These are phyloP conservation scores for Branchipolynoe longqiensis DNA, from an alignment of 2,888 invertebrate species.

Conservation along the genomic window DNA sequence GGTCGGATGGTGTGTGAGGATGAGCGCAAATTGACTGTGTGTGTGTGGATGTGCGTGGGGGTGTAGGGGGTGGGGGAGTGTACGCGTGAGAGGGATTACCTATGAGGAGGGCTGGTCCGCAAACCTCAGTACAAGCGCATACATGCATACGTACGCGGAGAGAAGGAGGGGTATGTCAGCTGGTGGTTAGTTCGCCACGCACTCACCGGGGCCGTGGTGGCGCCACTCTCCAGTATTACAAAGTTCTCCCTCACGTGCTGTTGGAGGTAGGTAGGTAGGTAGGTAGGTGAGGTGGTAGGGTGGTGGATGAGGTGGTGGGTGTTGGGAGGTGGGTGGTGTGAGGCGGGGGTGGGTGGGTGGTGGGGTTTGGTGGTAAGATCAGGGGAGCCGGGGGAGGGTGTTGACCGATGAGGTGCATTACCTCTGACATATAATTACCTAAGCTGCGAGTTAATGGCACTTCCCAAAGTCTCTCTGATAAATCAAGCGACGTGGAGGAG, in stretches of 20 bases:
- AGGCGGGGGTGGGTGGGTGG: background rate
- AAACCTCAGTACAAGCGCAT: too few species aligned
- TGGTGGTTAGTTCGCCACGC: conserved; percentile 21
- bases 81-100: too few species aligned
- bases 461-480: conserved; percentile 41
- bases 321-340: background rate
- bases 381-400: background rate
- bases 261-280: too few species aligned
- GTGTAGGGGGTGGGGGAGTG: background rate
- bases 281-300: too few species aligned
- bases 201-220: conserved; percentile 16
- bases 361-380: too few species aligned
- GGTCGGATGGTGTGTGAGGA: too few species aligned
- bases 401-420: conserved; percentile 46
- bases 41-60: too few species aligned
- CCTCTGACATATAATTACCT: conserved; percentile 57
- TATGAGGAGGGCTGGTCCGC: too few species aligned
- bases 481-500: conserved; percentile 32
- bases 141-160: too few species aligned
- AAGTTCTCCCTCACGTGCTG: background rate
- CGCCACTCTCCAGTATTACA: conserved; percentile 38
- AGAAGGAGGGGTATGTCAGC: too few species aligned
- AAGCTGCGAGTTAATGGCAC: conserved; percentile 51
- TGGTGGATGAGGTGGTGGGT: too few species aligned
- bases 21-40: too few species aligned